Base-by-base conservation (phyloP, 2,113 vertebrate genomes). In the Collichthys lucidus region DNA sequence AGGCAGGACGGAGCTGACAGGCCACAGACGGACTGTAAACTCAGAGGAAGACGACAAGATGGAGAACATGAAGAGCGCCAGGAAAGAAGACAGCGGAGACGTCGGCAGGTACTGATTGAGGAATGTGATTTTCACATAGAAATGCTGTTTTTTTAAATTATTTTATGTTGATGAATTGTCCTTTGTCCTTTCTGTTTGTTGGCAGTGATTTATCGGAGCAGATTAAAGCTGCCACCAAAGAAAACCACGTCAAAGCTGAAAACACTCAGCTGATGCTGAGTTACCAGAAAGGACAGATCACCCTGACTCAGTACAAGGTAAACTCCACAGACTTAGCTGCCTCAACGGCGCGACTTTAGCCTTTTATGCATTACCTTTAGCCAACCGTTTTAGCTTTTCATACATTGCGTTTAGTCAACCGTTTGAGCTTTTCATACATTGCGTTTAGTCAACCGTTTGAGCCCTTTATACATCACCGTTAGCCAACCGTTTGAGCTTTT, bases 211-310 rank as follows among this genome's bases (percentile, higher is more conserved):
- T 99, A 87, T 99, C 97, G 4, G 98, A 99, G 77, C 96, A 95
- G 80, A 71, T 99, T 77, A 99, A 99, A 92, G 95, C 95, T 64
- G 96, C 94, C 40, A 99, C 97, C 19, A 96, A 97, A 89, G 96
- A 98, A 59, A 96, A 91, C 44, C 98, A 99, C 0, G 84, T 93
- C 50, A 90, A 92, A 84, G 98, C 98, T 0, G 98, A 99, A 84
- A 98, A 97, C 81, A 96, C 96, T 0, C 90, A 96, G 0, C 96
- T 99, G 91, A 98, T 99, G 97, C 94, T 89, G 84, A 97, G 91
- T 62, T 99, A 97, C 89, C 97, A 98, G 91, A 98, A 93, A 83
- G 97, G 98, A 8, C 94, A 96, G 77, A 95, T 99, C 90, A 96
- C 96, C 0, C 89, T 87, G 57, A 83, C 94, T 0, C 96, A 98